Evolutionary conservation across 92 coral and sea anemone genomes (phyloP).

Genomic region (Heteractis magnifica): DNA sequence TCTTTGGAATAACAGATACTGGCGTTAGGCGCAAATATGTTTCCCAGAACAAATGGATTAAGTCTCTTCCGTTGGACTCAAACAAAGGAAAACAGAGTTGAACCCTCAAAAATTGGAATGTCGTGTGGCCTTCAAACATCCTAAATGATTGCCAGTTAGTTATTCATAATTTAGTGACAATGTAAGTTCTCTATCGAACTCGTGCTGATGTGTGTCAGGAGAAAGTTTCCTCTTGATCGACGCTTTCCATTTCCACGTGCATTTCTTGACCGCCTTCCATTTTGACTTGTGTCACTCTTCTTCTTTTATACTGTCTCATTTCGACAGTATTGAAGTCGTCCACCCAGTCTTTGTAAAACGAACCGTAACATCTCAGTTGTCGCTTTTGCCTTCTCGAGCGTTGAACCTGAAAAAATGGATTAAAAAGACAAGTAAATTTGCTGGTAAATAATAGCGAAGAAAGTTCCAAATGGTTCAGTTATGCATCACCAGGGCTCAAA

Average conservation of each 20-base stretch:
- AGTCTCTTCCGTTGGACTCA: too few relatives aligned
- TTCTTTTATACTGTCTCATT: conserved; percentile 7
- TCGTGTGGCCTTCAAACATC: too few relatives aligned
- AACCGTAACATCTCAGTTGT: not conserved
- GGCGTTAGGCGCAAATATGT: too few relatives aligned
- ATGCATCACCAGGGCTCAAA: too few relatives aligned
- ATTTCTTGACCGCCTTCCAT: not conserved
- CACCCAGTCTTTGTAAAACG: not conserved
- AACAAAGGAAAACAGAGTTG: too few relatives aligned
- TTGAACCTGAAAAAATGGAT: not conserved
- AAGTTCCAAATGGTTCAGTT: too few relatives aligned
- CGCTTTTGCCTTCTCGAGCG: conserved; percentile 23
- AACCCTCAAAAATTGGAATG: too few relatives aligned
- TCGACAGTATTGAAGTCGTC: not conserved
- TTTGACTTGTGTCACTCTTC: conserved; percentile 13
- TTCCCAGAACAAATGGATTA: too few relatives aligned
- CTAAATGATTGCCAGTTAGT: not conserved
- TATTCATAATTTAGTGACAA: conserved; percentile 5
- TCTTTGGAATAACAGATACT: too few relatives aligned
- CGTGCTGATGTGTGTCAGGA: not conserved
- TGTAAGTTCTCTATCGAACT: not conserved
- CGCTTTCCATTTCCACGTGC: conserved; percentile 11
- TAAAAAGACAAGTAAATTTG: not conserved
- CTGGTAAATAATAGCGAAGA: too few relatives aligned
- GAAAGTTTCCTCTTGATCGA: not conserved